These are phyloP conservation scores for Caenorhabditis remanei DNA, from an alignment of 1,140 invertebrate genomes.

Conservation along the genomic window DNA sequence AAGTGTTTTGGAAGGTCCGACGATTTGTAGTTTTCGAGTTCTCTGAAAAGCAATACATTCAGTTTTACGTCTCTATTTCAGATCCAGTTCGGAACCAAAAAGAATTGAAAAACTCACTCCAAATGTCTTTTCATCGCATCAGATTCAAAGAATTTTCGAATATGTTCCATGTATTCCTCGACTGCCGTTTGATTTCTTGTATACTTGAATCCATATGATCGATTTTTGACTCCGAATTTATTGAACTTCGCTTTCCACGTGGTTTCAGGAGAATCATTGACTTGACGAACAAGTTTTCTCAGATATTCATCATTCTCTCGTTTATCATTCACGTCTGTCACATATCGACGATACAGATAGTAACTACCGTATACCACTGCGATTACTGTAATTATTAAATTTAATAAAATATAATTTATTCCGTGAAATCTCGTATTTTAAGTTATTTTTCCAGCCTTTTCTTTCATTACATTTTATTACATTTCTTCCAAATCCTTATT, in stretches of 20 bases:
- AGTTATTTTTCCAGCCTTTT: too few species aligned
- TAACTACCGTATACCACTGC: slow-evolving; percentile 29
- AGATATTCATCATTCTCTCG: slow-evolving; percentile 59
- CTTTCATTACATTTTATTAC: too few species aligned
- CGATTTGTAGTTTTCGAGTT: slow-evolving; percentile 61
- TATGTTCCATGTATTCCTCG: slow-evolving; percentile 64
- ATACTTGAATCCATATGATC: slow-evolving; percentile 65
- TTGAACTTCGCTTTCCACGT: slow-evolving; percentile 70
- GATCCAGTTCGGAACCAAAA: neutral
- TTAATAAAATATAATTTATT: neutral
- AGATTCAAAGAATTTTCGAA: slow-evolving; percentile 63
- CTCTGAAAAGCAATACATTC: slow-evolving; percentile 19
- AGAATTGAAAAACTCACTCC: slow-evolving; percentile 53
- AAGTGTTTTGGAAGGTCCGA: slow-evolving; percentile 82
- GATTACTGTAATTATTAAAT: neutral
- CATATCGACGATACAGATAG: slow-evolving; percentile 52
- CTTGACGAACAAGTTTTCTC: slow-evolving; percentile 60
- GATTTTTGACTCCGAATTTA: slow-evolving; percentile 67
- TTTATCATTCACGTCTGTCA: slow-evolving; percentile 41
- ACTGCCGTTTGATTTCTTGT: slow-evolving; percentile 66
- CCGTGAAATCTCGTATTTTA: too few species aligned
- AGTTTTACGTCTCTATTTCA: neutral
- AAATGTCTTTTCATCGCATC: slow-evolving; percentile 65
- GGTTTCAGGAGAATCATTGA: slow-evolving; percentile 61
- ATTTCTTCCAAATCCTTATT: too few species aligned